Conservation (phyloP, 23 tunicate genomes). For the Trididemnum nubilum region DNA sequence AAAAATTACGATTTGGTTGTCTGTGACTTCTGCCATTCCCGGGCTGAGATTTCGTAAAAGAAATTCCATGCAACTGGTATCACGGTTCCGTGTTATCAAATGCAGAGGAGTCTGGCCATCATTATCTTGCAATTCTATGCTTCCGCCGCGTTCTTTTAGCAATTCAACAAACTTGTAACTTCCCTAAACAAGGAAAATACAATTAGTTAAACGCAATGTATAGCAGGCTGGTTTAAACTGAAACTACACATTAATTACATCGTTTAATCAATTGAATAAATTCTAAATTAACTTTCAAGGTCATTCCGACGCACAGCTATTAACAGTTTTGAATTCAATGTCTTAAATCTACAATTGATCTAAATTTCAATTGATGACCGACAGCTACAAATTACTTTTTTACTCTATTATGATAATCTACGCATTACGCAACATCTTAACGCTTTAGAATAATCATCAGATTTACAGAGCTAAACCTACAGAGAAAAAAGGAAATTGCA, state of each 20-base stretch:
- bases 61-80: slow-evolving; percentile 64
- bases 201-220: background rate
- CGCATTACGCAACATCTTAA: too few relatives aligned
- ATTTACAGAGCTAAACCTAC: too few relatives aligned
- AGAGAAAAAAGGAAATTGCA: too few relatives aligned
- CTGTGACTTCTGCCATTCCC: slow-evolving; percentile 87
- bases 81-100: slow-evolving; percentile 66
- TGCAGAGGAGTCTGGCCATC: slow-evolving; percentile 98
- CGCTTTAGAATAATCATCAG: too few relatives aligned
- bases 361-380: too few relatives aligned
- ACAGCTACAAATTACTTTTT: too few relatives aligned
- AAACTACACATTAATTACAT: background rate
- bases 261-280: too few relatives aligned
- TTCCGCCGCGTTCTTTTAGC: slow-evolving; percentile 64
- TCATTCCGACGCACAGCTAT: too few relatives aligned
- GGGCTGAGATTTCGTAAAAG: slow-evolving; percentile 58
- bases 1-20: slow-evolving; percentile 68
- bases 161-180: slow-evolving; percentile 92
- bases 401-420: too few relatives aligned
- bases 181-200: slow-evolving; percentile 51
- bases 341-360: too few relatives aligned
- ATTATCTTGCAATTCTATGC: slow-evolving; percentile 82
- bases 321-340: too few relatives aligned
- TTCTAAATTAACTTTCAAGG: background rate
- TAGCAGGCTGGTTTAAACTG: background rate